Evolutionary conservation across 2,797 vertebrate species (phyloP).

Genomic region (Sebastes dallii): DNA sequence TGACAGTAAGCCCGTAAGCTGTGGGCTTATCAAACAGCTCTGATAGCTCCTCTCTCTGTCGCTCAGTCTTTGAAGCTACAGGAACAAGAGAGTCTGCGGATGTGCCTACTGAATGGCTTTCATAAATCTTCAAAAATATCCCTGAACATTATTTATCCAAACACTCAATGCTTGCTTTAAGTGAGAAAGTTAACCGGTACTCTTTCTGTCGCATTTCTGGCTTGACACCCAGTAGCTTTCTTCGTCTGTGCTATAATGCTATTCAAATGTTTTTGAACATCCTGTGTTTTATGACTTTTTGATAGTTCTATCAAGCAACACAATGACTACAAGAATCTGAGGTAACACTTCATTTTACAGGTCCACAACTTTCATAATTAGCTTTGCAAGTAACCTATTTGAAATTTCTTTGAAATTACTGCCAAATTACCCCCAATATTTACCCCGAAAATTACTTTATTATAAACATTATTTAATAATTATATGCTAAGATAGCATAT

Average conservation of each 20-base stretch:
- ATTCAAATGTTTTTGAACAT: not conserved
- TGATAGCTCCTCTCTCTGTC: slow-evolving; percentile 50
- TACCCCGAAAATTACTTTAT: too few species aligned
- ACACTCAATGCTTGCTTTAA: slow-evolving; percentile 1
- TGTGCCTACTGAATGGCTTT: slow-evolving; percentile 34
- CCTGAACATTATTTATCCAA: slow-evolving; percentile 21
- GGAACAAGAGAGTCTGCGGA: slow-evolving; percentile 45
- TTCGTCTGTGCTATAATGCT: not conserved
- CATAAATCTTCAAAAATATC: slow-evolving; percentile 42
- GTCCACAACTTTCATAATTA: too few species aligned
- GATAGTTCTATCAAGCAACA: not conserved
- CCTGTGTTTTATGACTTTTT: not conserved
- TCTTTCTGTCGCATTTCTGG: slow-evolving; percentile 6
- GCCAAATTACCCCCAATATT: too few species aligned
- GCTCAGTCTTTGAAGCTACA: slow-evolving; percentile 63
- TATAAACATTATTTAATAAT: too few species aligned
- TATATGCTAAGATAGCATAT: too few species aligned
- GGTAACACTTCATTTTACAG: too few species aligned
- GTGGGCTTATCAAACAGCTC: slow-evolving; percentile 65
- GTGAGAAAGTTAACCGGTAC: slow-evolving; percentile 6
- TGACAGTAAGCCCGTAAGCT: slow-evolving; percentile 68
- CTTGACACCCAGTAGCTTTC: not conserved
- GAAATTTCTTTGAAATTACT: too few species aligned
- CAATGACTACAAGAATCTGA: not conserved
- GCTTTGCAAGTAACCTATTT: too few species aligned